Conservation (phyloP, 2,113 vertebrate species). For the Syngnathus typhle region DNA sequence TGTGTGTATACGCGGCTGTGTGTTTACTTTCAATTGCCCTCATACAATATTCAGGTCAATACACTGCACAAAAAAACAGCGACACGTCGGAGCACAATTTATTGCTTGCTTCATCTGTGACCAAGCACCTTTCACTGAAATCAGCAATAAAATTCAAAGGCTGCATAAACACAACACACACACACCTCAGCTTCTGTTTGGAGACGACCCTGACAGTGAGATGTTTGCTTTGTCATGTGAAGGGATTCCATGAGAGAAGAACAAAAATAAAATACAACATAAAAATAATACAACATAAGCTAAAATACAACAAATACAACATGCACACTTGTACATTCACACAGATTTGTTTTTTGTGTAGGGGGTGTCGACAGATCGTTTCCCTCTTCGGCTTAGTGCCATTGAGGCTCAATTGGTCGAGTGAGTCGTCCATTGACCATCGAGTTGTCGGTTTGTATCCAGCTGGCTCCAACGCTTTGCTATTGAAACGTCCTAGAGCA, state of each 20-base stretch:
- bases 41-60: constrained; percentile 31
- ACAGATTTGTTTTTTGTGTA: too few species aligned
- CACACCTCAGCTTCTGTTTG: constrained; percentile 13
- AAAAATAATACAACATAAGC: too few species aligned
- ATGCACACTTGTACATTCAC: too few species aligned
- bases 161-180: not conserved
- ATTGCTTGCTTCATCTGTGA: constrained; percentile 29
- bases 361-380: too few species aligned
- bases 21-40: constrained; percentile 9
- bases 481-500: too few species aligned
- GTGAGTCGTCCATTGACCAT: too few species aligned
- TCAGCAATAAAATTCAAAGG: constrained; percentile 30
- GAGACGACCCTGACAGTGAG: not conserved
- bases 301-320: too few species aligned
- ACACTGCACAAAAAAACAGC: not conserved
- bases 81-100: constrained; percentile 12
- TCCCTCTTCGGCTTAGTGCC: too few species aligned
- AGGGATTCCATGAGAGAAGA: not conserved
- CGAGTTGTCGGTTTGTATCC: too few species aligned
- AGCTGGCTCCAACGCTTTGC: too few species aligned
- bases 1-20: not conserved
- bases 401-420: too few species aligned
- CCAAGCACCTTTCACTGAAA: constrained; percentile 32
- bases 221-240: not conserved
- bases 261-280: too few species aligned